Base-by-base conservation (phyloP, 2,888 invertebrate genomes). In the Octodonta nipae region DNA sequence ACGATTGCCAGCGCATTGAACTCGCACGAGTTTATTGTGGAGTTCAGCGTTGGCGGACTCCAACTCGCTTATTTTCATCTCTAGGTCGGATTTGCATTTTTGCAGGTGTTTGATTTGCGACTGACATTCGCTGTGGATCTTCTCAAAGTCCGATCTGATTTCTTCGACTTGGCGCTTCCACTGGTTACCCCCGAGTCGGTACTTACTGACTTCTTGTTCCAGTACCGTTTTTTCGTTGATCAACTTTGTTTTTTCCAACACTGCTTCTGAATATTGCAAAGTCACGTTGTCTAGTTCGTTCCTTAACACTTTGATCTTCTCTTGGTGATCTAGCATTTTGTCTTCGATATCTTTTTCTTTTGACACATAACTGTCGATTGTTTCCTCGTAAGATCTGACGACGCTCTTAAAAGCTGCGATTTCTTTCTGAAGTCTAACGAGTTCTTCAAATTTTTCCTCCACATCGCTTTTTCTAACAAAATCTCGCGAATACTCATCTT, bases 211-310 rank as follows among this genome's bases (percentile, higher is more conserved):
- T 49, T 77, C 72, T 44, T 72, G 67, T 54, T 84, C 81, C 15
- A 80, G 54, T 13, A 68, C 66, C 14, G 77, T 51, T 42, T 77
- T 75, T 27, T 83, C 82, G 42, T 79, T 79, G 33, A 74, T 70
- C 2, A 79, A 67, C 43, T 78, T 75, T 0, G 79, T 78, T 46
- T 82, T 72, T 47, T 85, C 83, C 20, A 81, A 62, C 1, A 79
- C 71, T 1, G 75, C 73, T 51, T 80, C 77, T 0, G 84, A 83
- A 12, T 78, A 77, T 40, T 77, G 72, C n/a, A 83, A 63, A 0
- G 76, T 76, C 1, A 78, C 71, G 40, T 76, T 73, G 50, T 84
- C 81, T 8, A 83, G 65, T 32, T 78, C 75, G 33, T 73, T 66
- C n/a, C 49, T 44, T n/a, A 81, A 54, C 0, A 64, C 58, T 11